Evolutionary conservation across 2,888 invertebrate genomes (phyloP), one percentile per base, ranked within the genome.

Genomic region (Globia sparganii): DNA sequence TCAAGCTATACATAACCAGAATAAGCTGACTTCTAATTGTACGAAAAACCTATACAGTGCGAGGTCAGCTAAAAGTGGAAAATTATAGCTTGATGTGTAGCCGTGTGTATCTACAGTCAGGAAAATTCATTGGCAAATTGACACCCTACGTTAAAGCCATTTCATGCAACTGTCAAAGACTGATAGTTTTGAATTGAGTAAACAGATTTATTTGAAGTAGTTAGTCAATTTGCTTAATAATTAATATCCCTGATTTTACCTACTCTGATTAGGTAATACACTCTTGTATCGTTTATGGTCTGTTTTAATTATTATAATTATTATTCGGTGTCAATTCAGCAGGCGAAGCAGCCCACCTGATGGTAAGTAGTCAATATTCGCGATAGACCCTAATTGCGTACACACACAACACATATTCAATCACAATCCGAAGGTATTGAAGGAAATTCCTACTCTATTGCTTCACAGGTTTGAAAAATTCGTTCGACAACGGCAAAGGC

Each of bases 261-360:
- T 74, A 28, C n/a, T 25, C 43, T 28, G 34, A 43, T 31, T 73
- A 67, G 5, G 18, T 49, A 28, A 72, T 31, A 58, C 43, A 72
- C n/a, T 34, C 15, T 13, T 43, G 31, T 34, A 21, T 43, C 2
- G 15, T 58, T 18, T 21, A 43, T 28, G 15, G 58, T 43, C 56
- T 18, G 28, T 46, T n/a, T 46, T 73, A 58, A 37, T 28, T 34
- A 9, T 34, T 43, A 28, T 73, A 58, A 37, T 28, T 34, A 9
- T 34, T 43, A 28, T 73, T 73, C 21, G 13, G 9, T 34, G 53
- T 13, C 31, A 34, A 34, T 43, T 15, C 56, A 43, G n/a, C 15
- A 40, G 31, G 37, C 15, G 9, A 34, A 8, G n/a, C 31, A 61
- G 11, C 49, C 61, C 49, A 49, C 5, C 40, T 18, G 56, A n/a